Base-by-base conservation (phyloP, 2,113 vertebrate genomes). In the Aptenodytes forsteri region DNA sequence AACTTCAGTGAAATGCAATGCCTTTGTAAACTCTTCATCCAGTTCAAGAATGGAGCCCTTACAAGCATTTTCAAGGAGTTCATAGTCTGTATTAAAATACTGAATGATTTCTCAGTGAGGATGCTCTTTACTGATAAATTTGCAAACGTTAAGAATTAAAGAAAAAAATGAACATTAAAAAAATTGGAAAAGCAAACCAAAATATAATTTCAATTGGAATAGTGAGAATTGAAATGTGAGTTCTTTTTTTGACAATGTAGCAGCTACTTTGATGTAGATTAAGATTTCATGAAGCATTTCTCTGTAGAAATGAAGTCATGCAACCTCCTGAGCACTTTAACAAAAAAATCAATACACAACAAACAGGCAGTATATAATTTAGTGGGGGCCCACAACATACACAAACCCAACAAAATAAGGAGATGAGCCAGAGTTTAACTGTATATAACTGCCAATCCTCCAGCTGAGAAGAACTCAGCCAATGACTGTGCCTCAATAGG, bases 261-360 rank as follows among this genome's bases (percentile, higher is more conserved):
- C 62, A 70, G 5, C 38, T 55, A 59, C 72, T 86, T 86, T 77
- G 50, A 81, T 58, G n/a, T 86, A 89, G 49, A 89, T 94, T 66
- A 95, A 97, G 85, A 88, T 94, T 93, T 95, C 71, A 92, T 84
- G n/a, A 93, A 89, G 11, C 67, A 67, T 83, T 96, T 73, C 49
- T 93, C 67, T 47, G 30, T 81, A 59, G 59, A 87, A 93, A 89
- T 71, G 52, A 94, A 93, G 87, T 87, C 87, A 75, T 71, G 77
- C 50, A 84, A 67, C 50, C 38, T 94, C 16, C n/a, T 67, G 69
- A 96, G 65, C 47, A 83, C 40, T 87, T 89, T 71, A 83, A 62
- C 27, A 70, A 89, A 91, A 71, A 93, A 97, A 86, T 89, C 83
- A 86, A 89, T 92, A 87, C 21, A 78, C 23, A 77, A 55, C 69